Evolutionary conservation across 1,140 invertebrate species (phyloP), one percentile per base, ranked within the genome.

Genomic region (Bombus ignitus): DNA sequence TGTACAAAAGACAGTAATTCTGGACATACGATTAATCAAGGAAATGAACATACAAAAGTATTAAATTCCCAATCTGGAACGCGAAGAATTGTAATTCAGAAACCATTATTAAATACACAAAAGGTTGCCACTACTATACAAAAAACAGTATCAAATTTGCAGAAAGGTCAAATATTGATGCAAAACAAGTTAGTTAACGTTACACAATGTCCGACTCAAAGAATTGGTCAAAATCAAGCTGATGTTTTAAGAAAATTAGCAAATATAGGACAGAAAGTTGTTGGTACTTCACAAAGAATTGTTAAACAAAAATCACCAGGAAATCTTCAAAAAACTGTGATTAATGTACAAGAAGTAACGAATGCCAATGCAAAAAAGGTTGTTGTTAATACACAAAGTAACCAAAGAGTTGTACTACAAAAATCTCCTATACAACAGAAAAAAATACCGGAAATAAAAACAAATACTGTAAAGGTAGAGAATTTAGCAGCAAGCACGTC

Each of bases 401-500:
- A 93, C 72, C 92, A 95, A 79, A 94, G 94, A 79, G 93, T 96
- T 28, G 92, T 96, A 35, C 79, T 95, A 28, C 95, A 95, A 78
- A 95, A 94, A 68, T 25, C 82, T 25, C 12, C 80, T 12, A 53
- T 32, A 15, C 91, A 89, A 72, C 75, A 85, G 13, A 90, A 87
- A 70, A 91, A 91, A 22, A 73, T 79, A 78, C 79, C 90, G 18
- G 87, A 91, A 35, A 85, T 93, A 25, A 94, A 95, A 71, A 95
- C 95, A 3, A 95, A 95, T 57, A 92, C 94, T 4, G 95, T 96
- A 35, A 93, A 93, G 70, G 92, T 96, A 66, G 96, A 96, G 84
- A 96, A 96, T 92, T 91, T 96, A 62, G 95, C 96, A 59, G 95
- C 95, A 13, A 95, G 94, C 81, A 96, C 95, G 10, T 94, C 94